Conservation (phyloP, 2,888 invertebrate species). For the Carcina quercana region DNA sequence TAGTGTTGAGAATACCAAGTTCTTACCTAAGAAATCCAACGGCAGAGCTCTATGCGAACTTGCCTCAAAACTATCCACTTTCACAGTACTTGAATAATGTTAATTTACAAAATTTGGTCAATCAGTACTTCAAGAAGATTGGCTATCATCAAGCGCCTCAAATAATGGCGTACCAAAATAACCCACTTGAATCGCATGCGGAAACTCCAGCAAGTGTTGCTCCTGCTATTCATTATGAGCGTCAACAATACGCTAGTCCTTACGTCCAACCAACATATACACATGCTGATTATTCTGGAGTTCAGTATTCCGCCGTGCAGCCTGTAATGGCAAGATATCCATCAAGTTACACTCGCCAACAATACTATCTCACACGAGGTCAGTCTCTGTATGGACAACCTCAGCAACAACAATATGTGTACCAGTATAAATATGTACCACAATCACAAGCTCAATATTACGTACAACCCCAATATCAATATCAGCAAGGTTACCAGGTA, state of each 20-base stretch:
- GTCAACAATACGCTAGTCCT: constrained; percentile 52
- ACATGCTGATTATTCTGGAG: constrained; percentile 56
- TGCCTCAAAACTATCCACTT: constrained; percentile 71
- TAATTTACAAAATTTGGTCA: constrained; percentile 70
- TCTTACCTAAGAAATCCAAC: constrained; percentile 69
- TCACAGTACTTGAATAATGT: constrained; percentile 70
- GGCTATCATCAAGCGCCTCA: constrained; percentile 56
- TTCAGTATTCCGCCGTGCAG: constrained; percentile 64
- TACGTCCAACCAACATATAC: constrained; percentile 58
- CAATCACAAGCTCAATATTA: constrained; percentile 38
- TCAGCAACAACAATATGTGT: constrained; percentile 44
- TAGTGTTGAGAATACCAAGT: constrained; percentile 73
- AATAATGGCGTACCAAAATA: constrained; percentile 45
- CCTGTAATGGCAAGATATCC: constrained; percentile 68
- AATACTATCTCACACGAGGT: constrained; percentile 38
- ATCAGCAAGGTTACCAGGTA: constrained; percentile 30
- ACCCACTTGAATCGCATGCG: constrained; percentile 18
- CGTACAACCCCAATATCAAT: constrained; percentile 37
- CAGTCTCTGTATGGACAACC: constrained; percentile 46
- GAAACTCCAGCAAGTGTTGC: constrained; percentile 22
- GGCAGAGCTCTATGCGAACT: constrained; percentile 69
- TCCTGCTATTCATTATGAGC: constrained; percentile 29
- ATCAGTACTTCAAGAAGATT: constrained; percentile 65
- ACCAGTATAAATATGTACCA: constrained; percentile 48
- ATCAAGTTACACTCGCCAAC: constrained; percentile 38